phyloP scores from a whole-genome alignment of 2,113 vertebrate species.

The Danionella cerebrum region DNA sequence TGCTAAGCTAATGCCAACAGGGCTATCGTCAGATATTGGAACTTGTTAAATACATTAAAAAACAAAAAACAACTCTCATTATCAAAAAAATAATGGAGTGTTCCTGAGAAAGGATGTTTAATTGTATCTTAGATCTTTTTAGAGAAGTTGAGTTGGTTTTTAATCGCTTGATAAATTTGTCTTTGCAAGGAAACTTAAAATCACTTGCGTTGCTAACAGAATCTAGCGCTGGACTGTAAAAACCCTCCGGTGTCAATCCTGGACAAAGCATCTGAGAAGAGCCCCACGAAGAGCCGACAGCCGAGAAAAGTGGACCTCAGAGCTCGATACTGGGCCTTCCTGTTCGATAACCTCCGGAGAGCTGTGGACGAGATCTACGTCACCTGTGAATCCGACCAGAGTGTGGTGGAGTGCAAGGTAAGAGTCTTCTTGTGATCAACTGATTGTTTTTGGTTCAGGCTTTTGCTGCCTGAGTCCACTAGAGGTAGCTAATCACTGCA shows the following conservation, averaged over 20 bases:
- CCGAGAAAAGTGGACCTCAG: conserved; percentile 91
- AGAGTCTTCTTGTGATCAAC: too few relatives aligned
- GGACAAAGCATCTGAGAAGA: conserved; percentile 89
- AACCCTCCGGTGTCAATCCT: conserved; percentile 55
- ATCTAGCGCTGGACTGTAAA: conserved; percentile 71
- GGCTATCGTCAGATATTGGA: too few relatives aligned
- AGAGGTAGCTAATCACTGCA: conserved; percentile 52
- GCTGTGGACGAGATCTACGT: conserved; percentile 97
- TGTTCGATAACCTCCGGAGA: conserved; percentile 91
- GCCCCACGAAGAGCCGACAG: conserved; percentile 83
- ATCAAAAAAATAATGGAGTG: too few relatives aligned
- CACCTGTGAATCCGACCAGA: conserved; percentile 96
- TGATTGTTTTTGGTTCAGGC: too few relatives aligned
- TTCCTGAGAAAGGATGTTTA: too few relatives aligned
- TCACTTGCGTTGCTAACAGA: conserved; percentile 56
- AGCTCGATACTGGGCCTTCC: conserved; percentile 96
- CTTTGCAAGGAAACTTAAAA: too few relatives aligned
- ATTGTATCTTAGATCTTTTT: too few relatives aligned
- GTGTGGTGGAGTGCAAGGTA: conserved; percentile 96
- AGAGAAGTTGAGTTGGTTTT: too few relatives aligned
- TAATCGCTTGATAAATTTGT: too few relatives aligned
- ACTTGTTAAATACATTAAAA: too few relatives aligned
- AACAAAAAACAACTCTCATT: too few relatives aligned
- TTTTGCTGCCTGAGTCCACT: conserved; percentile 40
- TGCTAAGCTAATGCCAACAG: too few relatives aligned